phyloP scores from a whole-genome alignment of 2,888 invertebrate species.

The Leptothorax acervorum region DNA sequence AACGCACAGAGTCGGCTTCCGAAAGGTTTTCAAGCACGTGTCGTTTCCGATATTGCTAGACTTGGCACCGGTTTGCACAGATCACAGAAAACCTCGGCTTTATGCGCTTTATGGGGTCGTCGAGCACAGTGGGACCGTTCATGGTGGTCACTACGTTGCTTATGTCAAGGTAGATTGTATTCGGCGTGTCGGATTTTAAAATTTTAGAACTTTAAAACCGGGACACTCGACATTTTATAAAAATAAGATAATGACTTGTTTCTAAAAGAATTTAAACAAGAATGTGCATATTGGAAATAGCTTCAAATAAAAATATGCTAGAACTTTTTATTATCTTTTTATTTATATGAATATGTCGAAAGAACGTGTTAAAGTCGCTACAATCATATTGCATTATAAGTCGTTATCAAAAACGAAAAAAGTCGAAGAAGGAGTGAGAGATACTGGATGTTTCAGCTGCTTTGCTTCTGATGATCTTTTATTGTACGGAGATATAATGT shows the following conservation, averaged over 20 bases:
- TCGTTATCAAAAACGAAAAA: background rate
- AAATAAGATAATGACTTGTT: background rate
- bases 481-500: background rate
- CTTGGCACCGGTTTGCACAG: slow-evolving; percentile 95
- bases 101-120: slow-evolving; percentile 98
- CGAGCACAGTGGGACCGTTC: slow-evolving; percentile 96
- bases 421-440: background rate
- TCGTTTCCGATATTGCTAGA: slow-evolving; percentile 95
- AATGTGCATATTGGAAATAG: background rate
- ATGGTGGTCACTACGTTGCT: slow-evolving; percentile 97
- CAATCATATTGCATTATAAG: background rate
- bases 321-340: background rate
- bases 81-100: slow-evolving; percentile 87
- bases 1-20: slow-evolving; percentile 88
- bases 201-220: background rate
- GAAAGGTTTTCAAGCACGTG: slow-evolving; percentile 95
- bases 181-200: background rate
- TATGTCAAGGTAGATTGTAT: slow-evolving; percentile 93
- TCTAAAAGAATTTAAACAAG: background rate
- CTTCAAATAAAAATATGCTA: background rate
- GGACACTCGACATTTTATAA: background rate
- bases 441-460: background rate
- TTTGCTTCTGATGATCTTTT: background rate
- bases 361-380: background rate
- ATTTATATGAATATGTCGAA: background rate